phyloP scores from a whole-genome alignment of 2,113 vertebrate genomes.

The Balaenoptera acutorostrata region DNA sequence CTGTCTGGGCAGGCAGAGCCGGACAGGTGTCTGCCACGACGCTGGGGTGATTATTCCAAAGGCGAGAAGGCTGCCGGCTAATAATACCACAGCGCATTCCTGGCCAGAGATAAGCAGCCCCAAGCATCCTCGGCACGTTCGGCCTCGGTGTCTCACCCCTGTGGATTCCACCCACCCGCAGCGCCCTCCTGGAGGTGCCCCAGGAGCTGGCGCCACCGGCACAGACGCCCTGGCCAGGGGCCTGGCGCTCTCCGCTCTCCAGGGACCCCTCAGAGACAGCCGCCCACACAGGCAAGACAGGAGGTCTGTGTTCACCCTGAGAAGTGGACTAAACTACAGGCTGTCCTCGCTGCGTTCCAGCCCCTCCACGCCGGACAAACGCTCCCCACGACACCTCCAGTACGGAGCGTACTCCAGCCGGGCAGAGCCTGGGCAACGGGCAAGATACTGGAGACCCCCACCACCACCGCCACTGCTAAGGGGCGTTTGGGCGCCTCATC shows the following conservation, averaged over 20 bases:
- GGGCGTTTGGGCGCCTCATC: neutral
- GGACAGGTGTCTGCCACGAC: conserved; percentile 62
- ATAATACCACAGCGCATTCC: conserved; percentile 67
- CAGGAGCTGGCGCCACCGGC: neutral
- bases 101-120: conserved; percentile 67
- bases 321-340: neutral
- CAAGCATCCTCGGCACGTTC: conserved; percentile 70
- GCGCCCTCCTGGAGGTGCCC: neutral
- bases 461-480: neutral
- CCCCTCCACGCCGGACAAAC: neutral
- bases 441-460: neutral
- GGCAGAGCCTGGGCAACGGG: too few relatives aligned
- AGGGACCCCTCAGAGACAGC: neutral
- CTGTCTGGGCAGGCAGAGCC: conserved; percentile 53
- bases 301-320: neutral
- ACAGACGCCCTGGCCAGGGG: conserved; percentile 16
- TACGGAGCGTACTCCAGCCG: neutral
- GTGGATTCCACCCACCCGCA: conserved; percentile 63
- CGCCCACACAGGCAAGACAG: neutral
- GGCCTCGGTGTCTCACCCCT: conserved; percentile 28
- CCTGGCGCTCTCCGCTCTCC: neutral
- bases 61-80: conserved; percentile 53
- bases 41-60: conserved; percentile 22
- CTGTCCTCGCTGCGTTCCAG: neutral
- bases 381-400: accelerated